phyloP scores from a whole-genome alignment of 2,888 invertebrate genomes.

The Tridacna crocea region DNA sequence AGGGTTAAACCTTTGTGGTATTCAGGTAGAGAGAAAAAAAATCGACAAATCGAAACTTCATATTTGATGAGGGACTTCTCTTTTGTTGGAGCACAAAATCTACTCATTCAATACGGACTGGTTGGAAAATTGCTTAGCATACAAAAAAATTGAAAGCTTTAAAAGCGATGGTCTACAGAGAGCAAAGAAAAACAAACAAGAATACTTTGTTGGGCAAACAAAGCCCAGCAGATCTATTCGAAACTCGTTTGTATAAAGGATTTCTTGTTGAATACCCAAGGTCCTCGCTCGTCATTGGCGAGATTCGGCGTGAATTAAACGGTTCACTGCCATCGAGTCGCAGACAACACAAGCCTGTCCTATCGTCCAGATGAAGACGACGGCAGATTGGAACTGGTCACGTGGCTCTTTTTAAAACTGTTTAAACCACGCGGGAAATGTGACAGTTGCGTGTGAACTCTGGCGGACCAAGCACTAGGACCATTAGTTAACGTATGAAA shows the following conservation, averaged over 20 bases:
- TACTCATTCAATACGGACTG: neutral
- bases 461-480: too few species aligned
- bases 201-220: constrained; percentile 2
- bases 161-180: constrained; percentile 8
- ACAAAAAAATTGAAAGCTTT: neutral
- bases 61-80: constrained; percentile 1
- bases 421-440: too few species aligned
- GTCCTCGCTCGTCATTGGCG: constrained; percentile 8
- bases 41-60: constrained; percentile 18
- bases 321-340: constrained; percentile 5
- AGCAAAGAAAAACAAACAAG: constrained; percentile 5
- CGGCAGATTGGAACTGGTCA: neutral
- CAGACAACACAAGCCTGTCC: constrained; percentile 6
- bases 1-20: neutral
- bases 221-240: constrained; percentile 7
- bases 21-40: neutral
- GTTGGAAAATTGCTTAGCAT: neutral
- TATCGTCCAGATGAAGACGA: neutral
- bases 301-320: constrained; percentile 17
- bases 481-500: too few species aligned
- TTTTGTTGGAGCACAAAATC: neutral
- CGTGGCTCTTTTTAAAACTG: neutral
- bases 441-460: too few species aligned
- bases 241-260: constrained; percentile 25
- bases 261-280: constrained; percentile 15